These are phyloP conservation scores for crab-eating macaque (Macaca fascicularis) DNA, from an alignment of 2,113 vertebrate species.

Conservation along the genomic window T2T-MFA8v1.1 NC_088379.1:157780001-157780500, in stretches of 20 bases:
- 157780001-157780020: neutral
- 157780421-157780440: neutral
- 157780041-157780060: neutral
- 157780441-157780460: neutral
- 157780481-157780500: neutral
- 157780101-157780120: conserved; percentile 21
- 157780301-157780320: neutral
- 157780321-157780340: conserved; percentile 19
- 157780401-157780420: neutral
- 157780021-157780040: neutral
- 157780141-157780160: neutral
- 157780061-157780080: neutral
- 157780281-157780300: neutral
- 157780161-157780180: neutral
- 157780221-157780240: neutral
- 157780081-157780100: conserved; percentile 18
- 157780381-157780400: conserved; percentile 8
- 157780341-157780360: neutral
- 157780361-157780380: neutral
- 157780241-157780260: neutral
- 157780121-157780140: neutral
- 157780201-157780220: neutral
- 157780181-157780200: neutral
- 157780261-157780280: neutral
- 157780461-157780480: neutral